Evolutionary conservation across 2,888 invertebrate species (phyloP).

Genomic region (Endotricha flammealis): DNA sequence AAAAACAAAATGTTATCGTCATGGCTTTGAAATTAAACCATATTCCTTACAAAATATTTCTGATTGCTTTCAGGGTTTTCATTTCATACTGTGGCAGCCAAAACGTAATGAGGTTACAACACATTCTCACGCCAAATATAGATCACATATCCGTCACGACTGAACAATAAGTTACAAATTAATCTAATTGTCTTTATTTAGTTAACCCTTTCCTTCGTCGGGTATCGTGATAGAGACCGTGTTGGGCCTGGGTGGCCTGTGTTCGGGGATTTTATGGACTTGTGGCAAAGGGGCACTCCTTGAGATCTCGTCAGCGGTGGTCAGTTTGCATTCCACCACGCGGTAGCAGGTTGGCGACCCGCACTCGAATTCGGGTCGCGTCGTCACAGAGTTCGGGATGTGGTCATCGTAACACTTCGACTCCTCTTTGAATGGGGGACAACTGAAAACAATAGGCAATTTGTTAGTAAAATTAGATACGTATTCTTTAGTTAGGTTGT

Average conservation of each 20-base stretch:
- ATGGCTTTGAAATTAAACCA: no score
- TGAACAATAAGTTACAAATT: constrained; percentile 32
- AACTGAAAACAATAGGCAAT: constrained; percentile 42
- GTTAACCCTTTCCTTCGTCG: constrained; percentile 75
- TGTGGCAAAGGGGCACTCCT: constrained; percentile 36
- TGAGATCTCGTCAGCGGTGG: constrained; percentile 61
- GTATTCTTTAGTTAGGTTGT: no score
- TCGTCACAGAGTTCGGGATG: constrained; percentile 56
- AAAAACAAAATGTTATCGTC: no score
- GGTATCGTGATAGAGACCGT: constrained; percentile 80
- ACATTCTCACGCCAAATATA: constrained; percentile 30
- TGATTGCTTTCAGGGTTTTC: no score
- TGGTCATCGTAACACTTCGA: constrained; percentile 49
- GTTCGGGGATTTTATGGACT: constrained; percentile 37
- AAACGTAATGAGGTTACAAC: constrained; percentile 6
- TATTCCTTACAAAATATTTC: no score
- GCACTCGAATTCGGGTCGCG: constrained; percentile 63
- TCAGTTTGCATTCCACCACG: constrained; percentile 69
- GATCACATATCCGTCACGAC: constrained; percentile 24
- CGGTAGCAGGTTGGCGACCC: constrained; percentile 64
- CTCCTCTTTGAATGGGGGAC: constrained; percentile 67
- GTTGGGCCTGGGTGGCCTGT: constrained; percentile 48
- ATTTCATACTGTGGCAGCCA: no score
- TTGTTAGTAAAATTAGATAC: no score
- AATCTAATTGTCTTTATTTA: constrained; percentile 32